Percentiles rank a stretch among this genome's conserved stretches.
Conservation (phyloP, 2,888 invertebrate genomes). For the Drosophila recens region DNA sequence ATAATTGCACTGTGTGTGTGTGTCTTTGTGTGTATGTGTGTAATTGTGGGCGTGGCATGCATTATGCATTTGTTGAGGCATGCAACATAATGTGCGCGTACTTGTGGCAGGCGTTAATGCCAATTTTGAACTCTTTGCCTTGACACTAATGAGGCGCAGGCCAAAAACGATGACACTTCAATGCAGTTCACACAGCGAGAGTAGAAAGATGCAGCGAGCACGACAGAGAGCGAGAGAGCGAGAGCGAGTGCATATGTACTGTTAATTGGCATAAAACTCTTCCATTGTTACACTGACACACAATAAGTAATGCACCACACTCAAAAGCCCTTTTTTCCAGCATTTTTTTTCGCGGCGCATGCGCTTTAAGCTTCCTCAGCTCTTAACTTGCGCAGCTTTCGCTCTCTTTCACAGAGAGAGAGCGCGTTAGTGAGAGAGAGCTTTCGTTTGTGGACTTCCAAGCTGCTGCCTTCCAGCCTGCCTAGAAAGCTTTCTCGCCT, state of each 20-base stretch:
- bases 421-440: slow-evolving; percentile 7
- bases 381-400: slow-evolving; percentile 31
- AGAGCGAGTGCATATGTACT: background rate
- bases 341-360: slow-evolving; percentile 67
- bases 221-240: background rate
- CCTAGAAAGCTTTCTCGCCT: slow-evolving; percentile 59
- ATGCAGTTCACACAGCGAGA: no score
- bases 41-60: slow-evolving; percentile 57
- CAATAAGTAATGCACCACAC: slow-evolving; percentile 21
- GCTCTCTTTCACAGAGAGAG: slow-evolving; percentile 8
- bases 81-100: slow-evolving; percentile 40
- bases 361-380: slow-evolving; percentile 55
- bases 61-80: slow-evolving; percentile 43
- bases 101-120: slow-evolving; percentile 70
- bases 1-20: slow-evolving; percentile 25
- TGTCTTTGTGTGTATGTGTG: slow-evolving; percentile 23
- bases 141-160: slow-evolving; percentile 73
- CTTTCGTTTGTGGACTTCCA: slow-evolving; percentile 44
- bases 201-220: no score
- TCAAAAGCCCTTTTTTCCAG: slow-evolving; percentile 54
- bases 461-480: slow-evolving; percentile 48
- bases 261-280: slow-evolving; percentile 71
- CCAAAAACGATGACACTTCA: slow-evolving; percentile 41
- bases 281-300: slow-evolving; percentile 84
- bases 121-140: slow-evolving; percentile 73